Evolutionary conservation across 2,113 vertebrate species (phyloP).

Genomic region (Cercocebus atys): DNA sequence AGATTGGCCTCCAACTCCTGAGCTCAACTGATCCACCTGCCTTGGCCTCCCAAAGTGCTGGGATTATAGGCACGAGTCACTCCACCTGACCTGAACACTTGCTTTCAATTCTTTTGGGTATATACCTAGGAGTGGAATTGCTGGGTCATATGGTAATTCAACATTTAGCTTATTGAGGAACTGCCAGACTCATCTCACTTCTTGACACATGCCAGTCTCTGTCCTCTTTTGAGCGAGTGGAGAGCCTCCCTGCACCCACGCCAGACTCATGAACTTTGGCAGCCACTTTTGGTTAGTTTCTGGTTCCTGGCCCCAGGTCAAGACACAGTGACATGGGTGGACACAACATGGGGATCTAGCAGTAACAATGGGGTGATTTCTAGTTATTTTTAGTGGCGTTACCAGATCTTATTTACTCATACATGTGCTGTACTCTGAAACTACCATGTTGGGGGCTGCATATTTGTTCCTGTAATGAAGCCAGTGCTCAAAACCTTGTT

Average conservation of each 20-base stretch:
- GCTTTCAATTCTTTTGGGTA: neutral
- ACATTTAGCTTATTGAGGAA: neutral
- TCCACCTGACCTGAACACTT: neutral
- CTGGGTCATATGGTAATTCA: neutral
- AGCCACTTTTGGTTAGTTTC: neutral
- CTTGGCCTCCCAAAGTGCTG: too few species aligned
- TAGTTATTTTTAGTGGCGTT: neutral
- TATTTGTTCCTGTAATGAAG: neutral
- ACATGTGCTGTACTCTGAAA: too few species aligned
- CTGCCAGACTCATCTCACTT: accelerated
- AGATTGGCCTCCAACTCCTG: too few species aligned
- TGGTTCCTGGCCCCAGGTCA: neutral
- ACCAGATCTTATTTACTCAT: neutral
- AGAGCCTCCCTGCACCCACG: neutral
- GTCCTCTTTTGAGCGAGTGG: neutral
- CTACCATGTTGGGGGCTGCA: neutral
- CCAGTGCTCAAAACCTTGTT: neutral
- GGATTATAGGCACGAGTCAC: too few species aligned
- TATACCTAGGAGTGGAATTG: neutral
- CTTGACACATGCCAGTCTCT: neutral
- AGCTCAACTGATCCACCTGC: too few species aligned
- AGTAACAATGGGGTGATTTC: neutral
- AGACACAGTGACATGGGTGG: neutral
- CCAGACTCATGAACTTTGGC: neutral
- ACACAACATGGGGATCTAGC: neutral